These are phyloP conservation scores for Salvelinus namaycush DNA, from an alignment of 2,113 vertebrate genomes.

Conservation along the genomic window DNA sequence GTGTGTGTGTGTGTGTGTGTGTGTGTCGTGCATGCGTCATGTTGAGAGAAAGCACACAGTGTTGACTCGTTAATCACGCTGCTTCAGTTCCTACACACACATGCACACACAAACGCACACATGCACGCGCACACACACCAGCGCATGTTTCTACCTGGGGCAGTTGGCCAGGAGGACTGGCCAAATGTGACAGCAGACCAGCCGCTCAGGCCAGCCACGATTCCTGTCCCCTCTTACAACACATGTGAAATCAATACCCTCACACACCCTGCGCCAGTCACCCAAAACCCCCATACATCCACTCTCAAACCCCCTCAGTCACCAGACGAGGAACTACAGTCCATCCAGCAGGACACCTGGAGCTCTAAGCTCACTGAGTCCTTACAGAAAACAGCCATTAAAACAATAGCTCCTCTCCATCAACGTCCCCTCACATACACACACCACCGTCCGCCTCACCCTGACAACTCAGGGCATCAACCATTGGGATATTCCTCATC, in stretches of 20 bases:
- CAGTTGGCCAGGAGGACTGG: slow-evolving; percentile 15
- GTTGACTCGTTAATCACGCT: slow-evolving; percentile 48
- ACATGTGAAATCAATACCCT: not conserved
- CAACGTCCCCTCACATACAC: not conserved
- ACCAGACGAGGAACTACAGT: not conserved
- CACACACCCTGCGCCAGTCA: not conserved
- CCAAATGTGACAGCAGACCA: slow-evolving; percentile 5
- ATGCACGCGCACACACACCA: not conserved
- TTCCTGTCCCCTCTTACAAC: slow-evolving; percentile 17
- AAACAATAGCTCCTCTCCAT: too few relatives aligned
- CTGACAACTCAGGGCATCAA: slow-evolving; percentile 4
- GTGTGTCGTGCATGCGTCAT: not conserved
- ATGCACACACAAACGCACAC: not conserved
- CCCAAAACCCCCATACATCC: slow-evolving; percentile 10
- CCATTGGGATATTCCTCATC: slow-evolving; percentile 37
- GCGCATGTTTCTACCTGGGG: slow-evolving; percentile 10
- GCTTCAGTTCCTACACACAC: not conserved
- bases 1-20: too few relatives aligned
- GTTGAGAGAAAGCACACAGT: slow-evolving; percentile 9
- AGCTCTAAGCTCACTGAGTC: not conserved
- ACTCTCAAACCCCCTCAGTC: not conserved
- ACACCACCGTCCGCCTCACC: not conserved
- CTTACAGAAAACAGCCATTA: too few relatives aligned
- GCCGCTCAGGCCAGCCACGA: slow-evolving; percentile 13
- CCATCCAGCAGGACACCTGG: slow-evolving; percentile 29